phyloP scores from a whole-genome alignment of 1,140 invertebrate species.

The Drosophila elegans region DNA sequence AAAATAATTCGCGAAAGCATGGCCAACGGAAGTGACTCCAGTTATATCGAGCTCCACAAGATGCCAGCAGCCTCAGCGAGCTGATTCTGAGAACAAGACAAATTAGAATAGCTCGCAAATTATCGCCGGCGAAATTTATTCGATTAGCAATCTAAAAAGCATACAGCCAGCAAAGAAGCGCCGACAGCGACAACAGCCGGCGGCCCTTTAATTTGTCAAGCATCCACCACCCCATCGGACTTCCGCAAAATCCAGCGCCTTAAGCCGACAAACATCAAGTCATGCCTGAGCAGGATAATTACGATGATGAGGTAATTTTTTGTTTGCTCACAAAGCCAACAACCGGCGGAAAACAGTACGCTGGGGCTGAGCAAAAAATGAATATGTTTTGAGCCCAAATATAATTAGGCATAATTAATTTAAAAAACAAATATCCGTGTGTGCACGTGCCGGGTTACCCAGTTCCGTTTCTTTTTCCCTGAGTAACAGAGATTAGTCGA shows the following conservation, averaged over 20 bases:
- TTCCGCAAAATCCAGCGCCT: constrained; percentile 52
- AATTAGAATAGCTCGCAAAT: constrained; percentile 66
- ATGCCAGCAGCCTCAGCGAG: constrained; percentile 52
- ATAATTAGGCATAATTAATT: constrained; percentile 77
- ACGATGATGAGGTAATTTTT: constrained; percentile 84
- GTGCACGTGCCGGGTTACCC: constrained; percentile 5
- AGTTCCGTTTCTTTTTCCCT: neutral
- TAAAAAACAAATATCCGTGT: constrained; percentile 69
- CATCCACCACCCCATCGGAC: constrained; percentile 26
- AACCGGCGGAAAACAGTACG: constrained; percentile 1
- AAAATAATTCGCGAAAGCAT: constrained; percentile 52
- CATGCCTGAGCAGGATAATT: constrained; percentile 84
- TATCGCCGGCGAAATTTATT: constrained; percentile 70
- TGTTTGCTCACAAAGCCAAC: constrained; percentile 34
- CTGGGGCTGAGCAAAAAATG: constrained; percentile 19
- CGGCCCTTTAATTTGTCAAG: constrained; percentile 62
- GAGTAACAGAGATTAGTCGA: neutral
- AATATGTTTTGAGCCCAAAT: constrained; percentile 64
- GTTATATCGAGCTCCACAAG: constrained; percentile 40
- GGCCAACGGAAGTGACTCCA: constrained; percentile 52
- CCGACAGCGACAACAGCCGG: constrained; percentile 28
- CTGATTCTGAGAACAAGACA: constrained; percentile 54
- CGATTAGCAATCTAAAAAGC: constrained; percentile 68
- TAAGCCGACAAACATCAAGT: constrained; percentile 66
- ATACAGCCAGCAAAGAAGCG: constrained; percentile 3